Evolutionary conservation across 2,797 vertebrate genomes (phyloP).

Genomic region (Enteromius unitaeniatus): DNA sequence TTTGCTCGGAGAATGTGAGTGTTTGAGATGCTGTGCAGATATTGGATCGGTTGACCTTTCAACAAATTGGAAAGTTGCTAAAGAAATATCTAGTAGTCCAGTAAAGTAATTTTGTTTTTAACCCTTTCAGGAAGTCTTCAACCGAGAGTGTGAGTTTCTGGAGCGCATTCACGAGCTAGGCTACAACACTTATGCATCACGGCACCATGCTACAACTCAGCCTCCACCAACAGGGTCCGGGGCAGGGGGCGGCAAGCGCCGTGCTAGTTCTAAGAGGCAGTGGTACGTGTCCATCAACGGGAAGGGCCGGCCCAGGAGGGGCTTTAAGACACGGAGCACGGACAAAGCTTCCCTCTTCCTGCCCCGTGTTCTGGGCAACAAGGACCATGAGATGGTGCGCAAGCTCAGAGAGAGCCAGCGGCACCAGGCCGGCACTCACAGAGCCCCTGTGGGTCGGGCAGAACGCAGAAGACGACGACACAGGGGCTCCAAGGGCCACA

Average conservation of each 20-base stretch:
- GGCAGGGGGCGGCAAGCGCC: conserved; percentile 67
- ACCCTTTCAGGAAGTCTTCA: conserved; percentile 85
- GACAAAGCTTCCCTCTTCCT: conserved; percentile 97
- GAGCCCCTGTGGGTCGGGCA: conserved; percentile 51
- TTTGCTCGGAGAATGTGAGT: not conserved
- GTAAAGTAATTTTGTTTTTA: not conserved
- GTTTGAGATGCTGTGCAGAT: not conserved
- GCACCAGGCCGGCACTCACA: conserved; percentile 65
- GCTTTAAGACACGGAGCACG: conserved; percentile 93
- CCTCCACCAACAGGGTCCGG: conserved; percentile 63
- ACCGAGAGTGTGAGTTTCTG: conserved; percentile 93
- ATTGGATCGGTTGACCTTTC: not conserved
- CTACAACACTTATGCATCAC: conserved; percentile 95
- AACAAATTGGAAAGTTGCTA: not conserved
- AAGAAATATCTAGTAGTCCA: not conserved
- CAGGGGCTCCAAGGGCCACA: conserved; percentile 61
- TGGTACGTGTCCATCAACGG: conserved; percentile 97
- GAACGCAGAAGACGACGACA: conserved; percentile 75
- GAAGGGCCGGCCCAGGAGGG: conserved; percentile 93
- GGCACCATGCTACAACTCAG: conserved; percentile 85
- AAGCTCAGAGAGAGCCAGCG: conserved; percentile 77
- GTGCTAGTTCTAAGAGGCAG: conserved; percentile 85
- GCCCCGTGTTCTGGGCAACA: conserved; percentile 91
- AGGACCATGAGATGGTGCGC: conserved; percentile 91
- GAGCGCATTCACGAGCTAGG: conserved; percentile 96